Evolutionary conservation across 2,113 vertebrate genomes (phyloP), one percentile per base, ranked within the genome.

Genomic region (Malurus cyaneus): DNA sequence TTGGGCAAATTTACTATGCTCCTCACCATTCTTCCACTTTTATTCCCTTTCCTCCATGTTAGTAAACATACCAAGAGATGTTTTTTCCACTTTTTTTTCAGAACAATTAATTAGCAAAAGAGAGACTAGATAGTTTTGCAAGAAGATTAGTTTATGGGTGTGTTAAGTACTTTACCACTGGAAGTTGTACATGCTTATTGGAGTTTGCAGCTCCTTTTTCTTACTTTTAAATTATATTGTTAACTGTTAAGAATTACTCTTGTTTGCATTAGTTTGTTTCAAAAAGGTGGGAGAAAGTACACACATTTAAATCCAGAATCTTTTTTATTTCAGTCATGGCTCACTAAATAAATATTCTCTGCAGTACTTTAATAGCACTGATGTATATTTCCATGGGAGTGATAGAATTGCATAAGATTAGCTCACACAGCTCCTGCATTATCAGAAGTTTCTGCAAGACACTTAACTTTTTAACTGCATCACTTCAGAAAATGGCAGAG

Each of bases 401-500:
- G 54, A n/a, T 71, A 82, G 78, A 87, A 73, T 66, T 85, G 25
- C 20, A 31, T 87, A 28, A 77, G 39, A 61, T 85, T 82, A 79
- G 52, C 23, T 81, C 53, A 36, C 19, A 14, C 14, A 79, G 9
- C 26, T 89, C 57, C 65, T 82, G 14, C 62, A 17, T 91, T 91
- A 79, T 24, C n/a, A 77, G 39, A 87, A 77, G 59, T 80, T 96
- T 80, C 71, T 92, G 29, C 29, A 73, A 80, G 47, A 80, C 59
- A 70, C 82, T 85, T 85, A 74, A 85, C 77, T 94, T 94, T 91
- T 81, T 81, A 89, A 82, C 78, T 80, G 23, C 52, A 87, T 89
- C 69, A 84, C 50, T 85, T 93, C 49, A 93, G 89, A 92, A 94
- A 89, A 92, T 85, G 66, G 31, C 70, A 92, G 32, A 88, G 36